Evolutionary conservation across 2,113 vertebrate species (phyloP), one percentile per base, ranked within the genome.

Genomic region (Callocephalon fimbriatum): DNA sequence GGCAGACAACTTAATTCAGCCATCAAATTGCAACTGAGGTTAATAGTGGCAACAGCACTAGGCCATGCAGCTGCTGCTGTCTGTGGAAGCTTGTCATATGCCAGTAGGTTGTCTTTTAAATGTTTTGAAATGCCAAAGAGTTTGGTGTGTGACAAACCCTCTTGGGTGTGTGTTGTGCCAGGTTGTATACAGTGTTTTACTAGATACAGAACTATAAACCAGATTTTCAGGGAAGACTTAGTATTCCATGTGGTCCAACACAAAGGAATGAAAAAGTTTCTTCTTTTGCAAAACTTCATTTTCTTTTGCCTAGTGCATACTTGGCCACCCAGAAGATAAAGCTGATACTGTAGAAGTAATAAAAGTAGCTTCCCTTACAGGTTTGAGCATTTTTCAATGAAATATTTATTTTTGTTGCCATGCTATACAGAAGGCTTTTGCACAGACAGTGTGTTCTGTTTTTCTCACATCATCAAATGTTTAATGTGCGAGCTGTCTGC

Each of bases 1-100:
- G 94, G 96, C 95, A 92, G 96, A 93, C 94, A 94, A 94, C 88
- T 96, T 97, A 95, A 97, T 97, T 97, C 94, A 89, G 76, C 95
- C 95, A 89, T 97, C 93, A 81, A 59, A 86, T 91, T 78, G 74
- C 85, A 90, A 68, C 86, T 67, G 86, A 95, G 95, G 95, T 93
- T 94, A 96, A 97, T 92, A 74, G 71, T 93, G 94, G 95, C 91
- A 95, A 81, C 75, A 94, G 37, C 48, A 90, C 90, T 77, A 79
- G 75, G 85, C 89, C 56, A 25, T 26, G 77, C 92, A 97, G 96
- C 96, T 96, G 93, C 90, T 91, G 79, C 93, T 96, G 95, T 84
- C 96, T 3, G 5, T 86, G 77, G 89, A 88, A 90, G 88, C 95
- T 90, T 97, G 67, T 95, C 86, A 47, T 75, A 73, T 97, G 85